Conservation (phyloP, 2,888 invertebrate species). For the Scaptomyza parva region DNA sequence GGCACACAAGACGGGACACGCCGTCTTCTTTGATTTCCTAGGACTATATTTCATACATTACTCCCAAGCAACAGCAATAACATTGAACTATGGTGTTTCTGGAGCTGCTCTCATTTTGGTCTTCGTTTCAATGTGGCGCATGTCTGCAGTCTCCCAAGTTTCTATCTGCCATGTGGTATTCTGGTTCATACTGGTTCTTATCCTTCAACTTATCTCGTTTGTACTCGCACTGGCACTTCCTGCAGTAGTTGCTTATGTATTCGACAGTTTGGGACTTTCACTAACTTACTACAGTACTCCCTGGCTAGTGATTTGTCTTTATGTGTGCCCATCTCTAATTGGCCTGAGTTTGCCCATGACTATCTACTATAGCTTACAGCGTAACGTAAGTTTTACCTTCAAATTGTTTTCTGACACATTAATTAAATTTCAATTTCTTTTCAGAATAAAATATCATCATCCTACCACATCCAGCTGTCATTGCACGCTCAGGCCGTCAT, state of each 20-base stretch:
- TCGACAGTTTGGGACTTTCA: constrained; percentile 83
- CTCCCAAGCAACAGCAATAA: constrained; percentile 85
- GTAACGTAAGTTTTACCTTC: constrained; percentile 62
- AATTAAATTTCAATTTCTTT: background rate
- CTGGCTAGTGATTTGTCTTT: constrained; percentile 85
- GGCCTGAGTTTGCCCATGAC: constrained; percentile 76
- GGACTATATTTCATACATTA: constrained; percentile 89
- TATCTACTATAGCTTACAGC: constrained; percentile 69
- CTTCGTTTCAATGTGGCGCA: constrained; percentile 67
- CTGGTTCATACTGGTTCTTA: constrained; percentile 39
- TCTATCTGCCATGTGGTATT: constrained; percentile 50
- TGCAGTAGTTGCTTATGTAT: constrained; percentile 77
- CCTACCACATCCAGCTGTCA: constrained; percentile 76
- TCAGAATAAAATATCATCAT: constrained; percentile 69
- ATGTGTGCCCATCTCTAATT: constrained; percentile 80
- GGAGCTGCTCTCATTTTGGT: constrained; percentile 77
- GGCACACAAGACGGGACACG: constrained; percentile 83
- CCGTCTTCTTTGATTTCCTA: constrained; percentile 90
- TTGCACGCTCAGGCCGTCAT: constrained; percentile 81
- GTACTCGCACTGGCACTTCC: constrained; percentile 78
- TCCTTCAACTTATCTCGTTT: constrained; percentile 63
- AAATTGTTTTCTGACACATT: fast-evolving
- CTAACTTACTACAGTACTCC: constrained; percentile 87
- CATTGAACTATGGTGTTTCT: constrained; percentile 82
- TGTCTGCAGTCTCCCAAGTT: constrained; percentile 60